Base-by-base conservation (phyloP, 2,888 invertebrate genomes). In the Notocelia uddmanniana region DNA sequence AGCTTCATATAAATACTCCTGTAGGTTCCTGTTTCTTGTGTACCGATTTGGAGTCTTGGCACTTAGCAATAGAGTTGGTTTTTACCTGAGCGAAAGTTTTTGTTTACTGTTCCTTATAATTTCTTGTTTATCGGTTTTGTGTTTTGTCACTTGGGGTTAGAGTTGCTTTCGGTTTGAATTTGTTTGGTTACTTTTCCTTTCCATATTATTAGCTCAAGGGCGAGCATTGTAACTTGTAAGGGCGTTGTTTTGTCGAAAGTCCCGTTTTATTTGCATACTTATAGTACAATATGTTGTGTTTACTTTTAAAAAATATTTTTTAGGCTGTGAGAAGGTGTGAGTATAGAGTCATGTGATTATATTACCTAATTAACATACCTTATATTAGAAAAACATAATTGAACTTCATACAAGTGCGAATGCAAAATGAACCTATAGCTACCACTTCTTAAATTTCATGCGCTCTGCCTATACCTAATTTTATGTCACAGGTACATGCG, bases 181-280 rank as follows among this genome's bases (percentile, higher is more conserved):
- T 19, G 58, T 52, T 31, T 50, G 19, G 48, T 68, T 13, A 64
- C 64, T 70, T 57, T 69, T 48, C 34, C 52, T 70, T 64, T 64
- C 64, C 60, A 57, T 69, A 68, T 67, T 59, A 68, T 69, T 58
- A 69, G 37, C 58, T 70, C 70, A 58, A 70, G 64, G 70, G 48
- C 69, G 48, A 41, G 23, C 50, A 26, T 70, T 52, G 50, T 58
- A 26, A 58, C 21, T 70, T 52, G 50, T 58, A 26, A 58, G 58
- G 64, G 41, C 26, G 23, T n/a, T 68, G 48, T 59, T 68, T 21
- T 52, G 52, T 41, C 23, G 50, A n/a, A n/a, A 37, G 26, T 68
- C 18, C 23, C 21, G 34, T 57, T 37, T 1, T 34, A 23, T 64
- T 48, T 3, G 18, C 26, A 1, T 48, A 50, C 18, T 48, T n/a